Base-by-base conservation (phyloP, 2,888 invertebrate genomes). In the Drosophila siamana region DNA sequence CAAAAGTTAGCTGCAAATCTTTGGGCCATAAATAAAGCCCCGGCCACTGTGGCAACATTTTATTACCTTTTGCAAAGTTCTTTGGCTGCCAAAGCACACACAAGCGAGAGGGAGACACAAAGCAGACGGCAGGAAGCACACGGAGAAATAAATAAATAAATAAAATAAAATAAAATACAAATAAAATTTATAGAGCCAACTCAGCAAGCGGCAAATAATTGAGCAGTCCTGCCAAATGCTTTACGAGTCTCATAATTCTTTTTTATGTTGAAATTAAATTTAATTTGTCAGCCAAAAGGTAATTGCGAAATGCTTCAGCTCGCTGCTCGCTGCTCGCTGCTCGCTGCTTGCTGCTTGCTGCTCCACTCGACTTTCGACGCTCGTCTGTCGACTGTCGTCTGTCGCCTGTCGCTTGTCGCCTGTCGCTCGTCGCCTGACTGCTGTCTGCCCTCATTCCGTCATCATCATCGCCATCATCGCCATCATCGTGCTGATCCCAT, bases 61-160 rank as follows among this genome's bases (percentile, higher is more conserved):
- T 84, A 84, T 86, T 86, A 83, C 83, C 84, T 76, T 74, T 71
- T 51, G 62, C 46, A 65, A 78, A 74, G 62, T 78, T 78, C 41
- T 65, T 61, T 40, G 52, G 62, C 60, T 63, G 36, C 40, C 48
- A 30, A 46, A 2, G n/a, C 22, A n/a, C n/a, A 33, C 33, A 33
- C 43, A 47, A n/a, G n/a, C n/a, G 51, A 11, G n/a, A 36, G n/a
- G n/a, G 4, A n/a, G n/a, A n/a, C n/a, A n/a, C n/a, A n/a, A n/a
- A 4, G 33, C 11, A 6, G n/a, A 4, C n/a, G n/a, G 33, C 11
- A 36, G 33, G n/a, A 0, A 36, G 33, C 5, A 69, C 52, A 74
- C 82, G 83, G 67, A 72, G 50, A 55, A 48, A 65, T 40, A 61
- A 54, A 55, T 38, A 40, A 44, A 44, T 33, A 61, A 55, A 44